These are phyloP conservation scores for Nezara viridula DNA, from an alignment of 2,888 invertebrate genomes.

Conservation along the genomic window DNA sequence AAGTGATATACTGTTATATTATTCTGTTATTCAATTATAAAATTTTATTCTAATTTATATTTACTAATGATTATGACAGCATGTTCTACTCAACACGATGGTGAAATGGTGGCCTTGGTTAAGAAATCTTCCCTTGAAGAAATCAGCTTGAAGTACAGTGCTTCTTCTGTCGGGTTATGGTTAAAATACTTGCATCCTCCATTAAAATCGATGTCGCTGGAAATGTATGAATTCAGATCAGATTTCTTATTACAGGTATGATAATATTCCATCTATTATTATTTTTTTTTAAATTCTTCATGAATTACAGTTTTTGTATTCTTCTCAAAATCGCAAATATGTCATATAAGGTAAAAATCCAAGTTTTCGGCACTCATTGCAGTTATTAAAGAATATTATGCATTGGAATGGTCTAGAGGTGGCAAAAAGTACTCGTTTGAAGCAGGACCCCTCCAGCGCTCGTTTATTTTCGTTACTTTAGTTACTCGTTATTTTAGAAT, in stretches of 20 bases:
- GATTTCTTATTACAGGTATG: constrained; percentile 59
- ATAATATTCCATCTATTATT: not conserved
- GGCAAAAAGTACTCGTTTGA: too few relatives aligned
- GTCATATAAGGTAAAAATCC: too few relatives aligned
- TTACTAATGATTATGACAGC: constrained; percentile 40
- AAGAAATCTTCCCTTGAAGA: constrained; percentile 60
- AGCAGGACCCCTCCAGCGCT: too few relatives aligned
- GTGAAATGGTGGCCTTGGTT: constrained; percentile 62
- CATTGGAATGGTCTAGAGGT: too few relatives aligned
- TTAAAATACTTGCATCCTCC: constrained; percentile 56
- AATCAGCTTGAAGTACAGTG: constrained; percentile 58
- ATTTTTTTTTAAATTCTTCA: not conserved
- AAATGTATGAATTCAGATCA: constrained; percentile 62
- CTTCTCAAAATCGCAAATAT: too few relatives aligned
- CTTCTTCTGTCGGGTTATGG: constrained; percentile 58
- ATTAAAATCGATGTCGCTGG: constrained; percentile 56
- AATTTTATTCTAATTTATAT: not conserved
- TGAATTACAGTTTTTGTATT: too few relatives aligned
- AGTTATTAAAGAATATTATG: too few relatives aligned
- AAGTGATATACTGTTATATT: not conserved
- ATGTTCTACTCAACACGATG: constrained; percentile 57
- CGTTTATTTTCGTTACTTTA: too few relatives aligned
- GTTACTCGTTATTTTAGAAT: too few relatives aligned
- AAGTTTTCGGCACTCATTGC: too few relatives aligned
- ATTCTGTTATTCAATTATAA: not conserved